A percentile compares a stretch with the other conserved stretches of the same genome.
phyloP scores from a whole-genome alignment of 1,140 invertebrate species.

The Papilio polytes region DNA sequence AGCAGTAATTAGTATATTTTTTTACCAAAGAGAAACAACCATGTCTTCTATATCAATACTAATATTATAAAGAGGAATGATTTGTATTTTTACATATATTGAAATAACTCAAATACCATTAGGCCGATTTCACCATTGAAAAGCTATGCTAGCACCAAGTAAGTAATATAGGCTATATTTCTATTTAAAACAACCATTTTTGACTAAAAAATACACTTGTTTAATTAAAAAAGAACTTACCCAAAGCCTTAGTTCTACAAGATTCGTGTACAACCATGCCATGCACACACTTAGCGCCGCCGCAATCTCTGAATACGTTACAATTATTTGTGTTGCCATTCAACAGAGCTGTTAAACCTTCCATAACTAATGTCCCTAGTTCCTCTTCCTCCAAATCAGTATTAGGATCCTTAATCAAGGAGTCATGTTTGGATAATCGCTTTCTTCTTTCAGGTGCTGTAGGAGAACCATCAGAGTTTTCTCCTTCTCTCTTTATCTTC shows the following conservation, averaged over 20 bases:
- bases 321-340: conserved; percentile 94
- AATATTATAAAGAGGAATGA: too few species aligned
- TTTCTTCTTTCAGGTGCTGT: conserved; percentile 75
- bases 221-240: conserved; percentile 57
- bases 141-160: too few species aligned
- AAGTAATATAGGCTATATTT: too few species aligned
- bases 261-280: conserved; percentile 94
- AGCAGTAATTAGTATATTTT: too few species aligned
- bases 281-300: conserved; percentile 95
- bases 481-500: conserved; percentile 61
- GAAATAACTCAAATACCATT: too few species aligned
- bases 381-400: conserved; percentile 87
- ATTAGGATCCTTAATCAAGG: conserved; percentile 82
- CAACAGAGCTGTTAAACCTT: conserved; percentile 92
- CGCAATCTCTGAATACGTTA: conserved; percentile 96
- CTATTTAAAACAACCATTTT: too few species aligned
- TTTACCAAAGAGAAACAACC: too few species aligned
- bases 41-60: too few species aligned
- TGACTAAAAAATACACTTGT: too few species aligned
- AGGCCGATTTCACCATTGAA: too few species aligned
- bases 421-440: conserved; percentile 71
- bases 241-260: conserved; percentile 92
- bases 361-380: conserved; percentile 93
- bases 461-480: conserved; percentile 57
- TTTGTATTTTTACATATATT: too few species aligned